phyloP scores from a whole-genome alignment of 2,888 invertebrate genomes.

The Eurytoma californica region DNA sequence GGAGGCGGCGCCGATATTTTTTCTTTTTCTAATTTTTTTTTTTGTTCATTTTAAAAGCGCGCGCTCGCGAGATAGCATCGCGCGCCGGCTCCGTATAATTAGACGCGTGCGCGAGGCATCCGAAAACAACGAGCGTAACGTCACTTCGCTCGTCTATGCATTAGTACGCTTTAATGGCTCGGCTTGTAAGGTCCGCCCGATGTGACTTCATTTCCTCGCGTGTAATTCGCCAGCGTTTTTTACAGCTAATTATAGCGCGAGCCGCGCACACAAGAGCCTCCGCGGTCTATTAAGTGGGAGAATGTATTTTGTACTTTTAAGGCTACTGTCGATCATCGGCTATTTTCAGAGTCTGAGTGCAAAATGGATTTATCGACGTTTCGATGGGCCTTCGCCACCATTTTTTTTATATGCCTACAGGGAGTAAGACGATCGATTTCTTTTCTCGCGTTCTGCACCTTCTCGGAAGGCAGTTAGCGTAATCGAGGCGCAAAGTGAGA shows the following conservation, averaged over 20 bases:
- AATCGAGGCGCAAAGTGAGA: too few species aligned
- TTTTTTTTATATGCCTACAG: too few species aligned
- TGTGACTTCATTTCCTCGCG: not conserved
- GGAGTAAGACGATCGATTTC: too few species aligned
- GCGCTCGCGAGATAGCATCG: constrained; percentile 22
- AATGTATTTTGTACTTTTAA: constrained; percentile 1
- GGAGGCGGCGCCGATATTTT: not conserved
- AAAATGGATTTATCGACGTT: constrained; percentile 8
- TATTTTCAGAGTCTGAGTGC: constrained; percentile 2
- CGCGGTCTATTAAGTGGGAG: not conserved
- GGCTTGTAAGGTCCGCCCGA: not conserved
- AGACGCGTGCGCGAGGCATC: not conserved
- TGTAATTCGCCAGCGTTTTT: not conserved
- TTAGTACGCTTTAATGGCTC: not conserved
- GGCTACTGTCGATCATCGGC: not conserved
- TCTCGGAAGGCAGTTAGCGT: too few species aligned
- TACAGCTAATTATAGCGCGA: not conserved
- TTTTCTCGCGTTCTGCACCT: too few species aligned
- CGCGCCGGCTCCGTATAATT: not conserved
- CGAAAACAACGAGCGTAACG: not conserved
- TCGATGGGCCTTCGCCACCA: too few species aligned
- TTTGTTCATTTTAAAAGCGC: not conserved
- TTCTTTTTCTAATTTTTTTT: not conserved
- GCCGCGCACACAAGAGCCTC: not conserved
- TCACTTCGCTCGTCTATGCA: not conserved